Evolutionary conservation across 2,888 invertebrate species (phyloP).

Genomic region (Limulus polyphemus): DNA sequence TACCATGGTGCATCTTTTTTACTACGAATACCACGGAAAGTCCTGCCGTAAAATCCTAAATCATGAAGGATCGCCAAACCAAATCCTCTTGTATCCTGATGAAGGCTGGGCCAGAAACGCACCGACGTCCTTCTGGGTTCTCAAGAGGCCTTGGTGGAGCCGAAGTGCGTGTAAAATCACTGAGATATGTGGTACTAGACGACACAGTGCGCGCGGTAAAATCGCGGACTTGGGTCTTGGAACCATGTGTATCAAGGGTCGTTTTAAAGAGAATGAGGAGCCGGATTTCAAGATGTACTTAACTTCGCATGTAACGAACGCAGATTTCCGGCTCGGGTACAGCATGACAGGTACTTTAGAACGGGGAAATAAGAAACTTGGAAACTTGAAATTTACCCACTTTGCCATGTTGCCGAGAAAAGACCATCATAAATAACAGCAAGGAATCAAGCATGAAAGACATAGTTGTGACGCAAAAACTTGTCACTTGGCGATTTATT

Average conservation of each 20-base stretch:
- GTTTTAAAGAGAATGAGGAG: constrained; percentile 54
- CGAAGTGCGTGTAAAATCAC: constrained; percentile 68
- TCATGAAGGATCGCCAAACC: constrained; percentile 68
- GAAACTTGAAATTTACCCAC: constrained; percentile 70
- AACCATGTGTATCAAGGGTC: constrained; percentile 65
- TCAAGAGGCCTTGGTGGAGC: constrained; percentile 78
- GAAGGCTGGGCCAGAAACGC: constrained; percentile 81
- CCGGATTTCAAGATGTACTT: constrained; percentile 68
- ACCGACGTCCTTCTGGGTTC: constrained; percentile 70
- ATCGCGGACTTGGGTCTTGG: constrained; percentile 66
- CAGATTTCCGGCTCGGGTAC: constrained; percentile 81
- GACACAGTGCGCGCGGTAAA: constrained; percentile 60
- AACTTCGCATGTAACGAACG: constrained; percentile 68
- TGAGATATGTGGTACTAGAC: constrained; percentile 64
- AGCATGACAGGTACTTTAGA: constrained; percentile 75
- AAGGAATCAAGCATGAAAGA: no score
- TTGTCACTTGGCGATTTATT: no score
- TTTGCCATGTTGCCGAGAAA: constrained; percentile 72
- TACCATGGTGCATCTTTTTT: constrained; percentile 51
- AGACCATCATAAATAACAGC: constrained; percentile 41
- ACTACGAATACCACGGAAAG: constrained; percentile 65
- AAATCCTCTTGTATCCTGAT: constrained; percentile 72
- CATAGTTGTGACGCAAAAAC: no score
- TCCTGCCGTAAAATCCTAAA: constrained; percentile 66
- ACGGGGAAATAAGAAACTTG: constrained; percentile 56